phyloP scores from a whole-genome alignment of 2,797 vertebrate genomes.

The Paguma larvata region DNA sequence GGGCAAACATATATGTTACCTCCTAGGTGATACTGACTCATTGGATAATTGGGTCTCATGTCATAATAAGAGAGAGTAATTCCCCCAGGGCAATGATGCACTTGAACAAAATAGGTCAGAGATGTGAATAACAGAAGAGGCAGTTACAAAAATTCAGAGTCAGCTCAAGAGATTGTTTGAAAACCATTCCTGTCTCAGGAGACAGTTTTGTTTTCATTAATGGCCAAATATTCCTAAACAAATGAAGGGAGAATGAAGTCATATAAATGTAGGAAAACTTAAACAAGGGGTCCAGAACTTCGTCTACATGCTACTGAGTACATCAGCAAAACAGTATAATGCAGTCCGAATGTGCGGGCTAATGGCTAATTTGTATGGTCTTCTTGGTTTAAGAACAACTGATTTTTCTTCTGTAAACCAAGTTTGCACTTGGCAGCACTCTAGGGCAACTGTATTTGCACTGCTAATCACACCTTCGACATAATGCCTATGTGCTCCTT shows the following conservation, averaged over 20 bases:
- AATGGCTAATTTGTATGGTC: constrained; percentile 52
- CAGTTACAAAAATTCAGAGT: constrained; percentile 67
- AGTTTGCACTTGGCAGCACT: neutral
- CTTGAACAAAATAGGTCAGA: constrained; percentile 73
- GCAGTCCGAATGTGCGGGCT: neutral
- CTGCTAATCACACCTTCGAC: neutral
- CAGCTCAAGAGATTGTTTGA: constrained; percentile 62
- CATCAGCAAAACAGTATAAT: neutral
- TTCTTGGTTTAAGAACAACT: constrained; percentile 46
- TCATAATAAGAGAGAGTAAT: constrained; percentile 55
- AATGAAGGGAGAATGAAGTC: constrained; percentile 50
- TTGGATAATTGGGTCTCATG: constrained; percentile 64
- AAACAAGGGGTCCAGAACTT: neutral
- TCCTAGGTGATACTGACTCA: constrained; percentile 57
- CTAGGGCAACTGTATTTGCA: neutral
- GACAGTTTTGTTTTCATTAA: constrained; percentile 72
- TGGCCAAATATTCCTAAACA: constrained; percentile 60
- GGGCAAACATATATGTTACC: constrained; percentile 29
- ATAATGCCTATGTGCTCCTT: neutral
- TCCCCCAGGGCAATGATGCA: neutral
- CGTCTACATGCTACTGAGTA: neutral
- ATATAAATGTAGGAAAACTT: constrained; percentile 7
- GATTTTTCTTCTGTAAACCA: constrained; percentile 44
- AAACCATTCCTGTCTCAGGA: constrained; percentile 65
- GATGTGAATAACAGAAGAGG: constrained; percentile 62